Evolutionary conservation across 1,140 invertebrate species (phyloP).

Genomic region (Anadara kagoshimensis): DNA sequence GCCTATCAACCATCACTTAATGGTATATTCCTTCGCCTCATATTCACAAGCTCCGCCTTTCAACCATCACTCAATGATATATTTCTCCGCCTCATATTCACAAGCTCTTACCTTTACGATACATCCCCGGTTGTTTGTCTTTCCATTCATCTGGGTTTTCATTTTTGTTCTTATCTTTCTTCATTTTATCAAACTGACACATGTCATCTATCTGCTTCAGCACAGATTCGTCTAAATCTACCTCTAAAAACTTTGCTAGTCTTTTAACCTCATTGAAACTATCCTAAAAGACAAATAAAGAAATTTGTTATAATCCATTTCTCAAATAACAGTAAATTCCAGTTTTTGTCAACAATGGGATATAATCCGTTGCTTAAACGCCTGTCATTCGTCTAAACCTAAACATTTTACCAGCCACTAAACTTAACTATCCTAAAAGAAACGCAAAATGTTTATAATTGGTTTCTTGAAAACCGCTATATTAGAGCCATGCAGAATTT

Average conservation of each 20-base stretch:
- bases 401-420: neutral
- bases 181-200: constrained; percentile 5
- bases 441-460: no score
- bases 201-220: neutral
- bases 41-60: no score
- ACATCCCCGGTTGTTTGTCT: neutral
- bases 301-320: no score
- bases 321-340: no score
- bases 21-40: no score
- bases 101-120: neutral
- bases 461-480: no score
- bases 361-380: no score
- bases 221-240: neutral
- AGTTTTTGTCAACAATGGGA: no score
- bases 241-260: neutral
- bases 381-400: neutral
- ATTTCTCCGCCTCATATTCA: no score
- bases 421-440: neutral
- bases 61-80: no score
- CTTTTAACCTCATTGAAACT: neutral
- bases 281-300: neutral
- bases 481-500: no score
- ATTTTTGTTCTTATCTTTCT: constrained; percentile 1
- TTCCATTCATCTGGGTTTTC: neutral
- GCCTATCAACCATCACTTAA: no score